phyloP scores from a whole-genome alignment of 2,797 vertebrate species.

The Huso huso region DNA sequence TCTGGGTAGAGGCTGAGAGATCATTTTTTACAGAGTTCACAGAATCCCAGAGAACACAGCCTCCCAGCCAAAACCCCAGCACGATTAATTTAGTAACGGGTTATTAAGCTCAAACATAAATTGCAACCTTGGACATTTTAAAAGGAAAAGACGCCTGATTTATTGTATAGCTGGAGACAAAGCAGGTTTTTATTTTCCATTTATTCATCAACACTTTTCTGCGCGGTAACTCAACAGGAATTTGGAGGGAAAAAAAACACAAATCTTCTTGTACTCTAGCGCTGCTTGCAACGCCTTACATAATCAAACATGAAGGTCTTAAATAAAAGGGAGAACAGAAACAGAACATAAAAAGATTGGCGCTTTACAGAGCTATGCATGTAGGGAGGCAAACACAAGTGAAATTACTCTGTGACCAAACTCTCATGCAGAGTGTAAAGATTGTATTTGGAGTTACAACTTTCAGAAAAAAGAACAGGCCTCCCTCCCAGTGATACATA shows the following conservation, averaged over 20 bases:
- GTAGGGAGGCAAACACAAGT: background rate
- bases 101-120: constrained; percentile 77
- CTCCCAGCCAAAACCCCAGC: constrained; percentile 75
- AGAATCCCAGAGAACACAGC: constrained; percentile 27
- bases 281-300: constrained; percentile 7
- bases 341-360: background rate
- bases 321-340: constrained; percentile 9
- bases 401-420: too few relatives aligned
- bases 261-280: constrained; percentile 2
- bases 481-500: too few relatives aligned
- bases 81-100: constrained; percentile 78
- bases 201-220: constrained; percentile 68
- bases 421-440: too few relatives aligned
- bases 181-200: constrained; percentile 75
- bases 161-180: constrained; percentile 71
- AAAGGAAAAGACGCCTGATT: constrained; percentile 79
- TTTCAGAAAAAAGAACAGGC: too few relatives aligned
- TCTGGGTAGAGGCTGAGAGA: constrained; percentile 24
- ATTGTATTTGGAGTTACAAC: too few relatives aligned
- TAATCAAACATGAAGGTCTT: constrained; percentile 18
- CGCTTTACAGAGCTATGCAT: background rate
- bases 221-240: constrained; percentile 73
- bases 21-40: constrained; percentile 33
- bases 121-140: constrained; percentile 76
- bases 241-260: constrained; percentile 48